Conservation (phyloP, 2,888 invertebrate genomes). For the Cyclophora albipunctata region DNA sequence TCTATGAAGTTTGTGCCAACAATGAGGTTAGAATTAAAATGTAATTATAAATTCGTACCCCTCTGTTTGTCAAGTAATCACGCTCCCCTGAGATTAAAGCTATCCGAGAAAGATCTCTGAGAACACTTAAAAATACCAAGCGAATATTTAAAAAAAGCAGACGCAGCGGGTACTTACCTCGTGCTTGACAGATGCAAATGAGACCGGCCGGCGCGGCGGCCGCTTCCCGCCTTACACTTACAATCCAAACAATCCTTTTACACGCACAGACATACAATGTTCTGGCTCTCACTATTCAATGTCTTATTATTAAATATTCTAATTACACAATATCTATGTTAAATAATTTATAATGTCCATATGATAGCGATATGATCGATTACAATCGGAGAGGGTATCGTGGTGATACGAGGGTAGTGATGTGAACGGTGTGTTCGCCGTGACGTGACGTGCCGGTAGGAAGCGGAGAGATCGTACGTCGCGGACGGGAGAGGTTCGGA, state of each 20-base stretch:
- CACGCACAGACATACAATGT: slow-evolving; percentile 43
- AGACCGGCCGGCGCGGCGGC: slow-evolving; percentile 43
- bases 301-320: slow-evolving; percentile 27
- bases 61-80: slow-evolving; percentile 29
- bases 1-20: not conserved
- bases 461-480: slow-evolving; percentile 65
- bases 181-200: slow-evolving; percentile 63
- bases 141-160: slow-evolving; percentile 47
- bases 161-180: slow-evolving; percentile 51
- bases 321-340: slow-evolving; percentile 16
- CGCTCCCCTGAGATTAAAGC: slow-evolving; percentile 32
- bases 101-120: slow-evolving; percentile 32
- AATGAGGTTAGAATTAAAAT: slow-evolving; percentile 21
- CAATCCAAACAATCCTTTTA: slow-evolving; percentile 59
- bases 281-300: slow-evolving; percentile 33
- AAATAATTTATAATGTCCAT: slow-evolving; percentile 25
- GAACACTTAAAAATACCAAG: slow-evolving; percentile 33
- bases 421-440: slow-evolving; percentile 38
- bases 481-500: slow-evolving; percentile 68
- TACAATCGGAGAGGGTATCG: slow-evolving; percentile 17
- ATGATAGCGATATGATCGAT: slow-evolving; percentile 10
- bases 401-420: slow-evolving; percentile 37
- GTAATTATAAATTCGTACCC: slow-evolving; percentile 19
- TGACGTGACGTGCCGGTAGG: slow-evolving; percentile 51
- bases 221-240: slow-evolving; percentile 44